Evolutionary conservation across 2,113 vertebrate genomes (phyloP).

Genomic region (Propithecus coquereli): DNA sequence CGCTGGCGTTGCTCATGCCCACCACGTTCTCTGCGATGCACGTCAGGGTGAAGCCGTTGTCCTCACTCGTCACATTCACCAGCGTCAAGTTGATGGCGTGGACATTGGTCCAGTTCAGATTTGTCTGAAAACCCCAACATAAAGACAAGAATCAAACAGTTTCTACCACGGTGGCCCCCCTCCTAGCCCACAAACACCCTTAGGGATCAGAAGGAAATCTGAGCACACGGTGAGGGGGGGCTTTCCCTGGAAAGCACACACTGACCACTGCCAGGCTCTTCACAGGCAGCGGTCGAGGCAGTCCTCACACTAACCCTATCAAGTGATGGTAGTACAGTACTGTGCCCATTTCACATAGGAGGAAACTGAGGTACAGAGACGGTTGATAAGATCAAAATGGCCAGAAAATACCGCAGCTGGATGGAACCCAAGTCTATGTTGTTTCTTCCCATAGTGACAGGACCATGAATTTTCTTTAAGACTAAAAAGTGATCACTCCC

Average conservation of each 20-base stretch:
- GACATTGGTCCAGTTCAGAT: constrained; percentile 95
- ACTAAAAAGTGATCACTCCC: neutral
- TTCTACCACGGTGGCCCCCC: too few species aligned
- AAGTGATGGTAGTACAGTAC: neutral
- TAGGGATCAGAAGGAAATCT: neutral
- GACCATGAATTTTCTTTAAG: neutral
- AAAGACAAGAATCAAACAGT: neutral
- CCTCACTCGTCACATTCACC: constrained; percentile 94
- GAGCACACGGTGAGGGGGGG: neutral
- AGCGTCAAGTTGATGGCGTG: constrained; percentile 97
- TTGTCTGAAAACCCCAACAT: constrained; percentile 85
- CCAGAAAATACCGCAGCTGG: neutral
- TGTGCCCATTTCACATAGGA: neutral
- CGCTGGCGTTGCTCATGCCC: constrained; percentile 96
- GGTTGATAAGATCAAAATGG: neutral
- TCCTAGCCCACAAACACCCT: neutral
- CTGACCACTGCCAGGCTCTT: neutral
- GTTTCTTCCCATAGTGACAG: neutral
- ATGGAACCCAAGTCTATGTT: neutral
- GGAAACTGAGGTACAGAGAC: neutral
- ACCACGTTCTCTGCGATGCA: constrained; percentile 98
- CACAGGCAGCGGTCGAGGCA: accelerated
- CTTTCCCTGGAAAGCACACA: neutral
- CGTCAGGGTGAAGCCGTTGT: constrained; percentile 94
- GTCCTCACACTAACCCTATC: neutral